These are phyloP conservation scores for Drosophila ezoana DNA, from an alignment of 2,888 invertebrate genomes.

Conservation along the genomic window DNA sequence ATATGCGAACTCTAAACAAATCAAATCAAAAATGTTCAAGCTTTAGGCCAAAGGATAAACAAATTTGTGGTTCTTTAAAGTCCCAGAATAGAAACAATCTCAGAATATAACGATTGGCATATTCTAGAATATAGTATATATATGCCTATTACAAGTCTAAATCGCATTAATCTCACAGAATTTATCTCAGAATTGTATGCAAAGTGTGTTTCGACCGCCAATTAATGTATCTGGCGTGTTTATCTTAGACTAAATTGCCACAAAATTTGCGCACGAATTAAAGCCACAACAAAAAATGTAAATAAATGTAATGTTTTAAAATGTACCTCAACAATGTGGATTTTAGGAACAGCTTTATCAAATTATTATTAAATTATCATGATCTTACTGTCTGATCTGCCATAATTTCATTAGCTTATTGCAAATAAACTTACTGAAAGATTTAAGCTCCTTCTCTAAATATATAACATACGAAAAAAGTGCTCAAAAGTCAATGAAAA, in stretches of 20 bases:
- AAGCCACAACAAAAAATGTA: conserved; percentile 8
- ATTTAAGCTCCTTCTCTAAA: too few species aligned
- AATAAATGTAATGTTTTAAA: too few species aligned
- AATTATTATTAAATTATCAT: too few species aligned
- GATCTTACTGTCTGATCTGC: too few species aligned
- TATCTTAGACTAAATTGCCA: conserved; percentile 1
- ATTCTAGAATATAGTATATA: not conserved
- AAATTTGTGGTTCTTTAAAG: not conserved
- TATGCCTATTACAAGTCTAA: not conserved
- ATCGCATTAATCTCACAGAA: conserved; percentile 7
- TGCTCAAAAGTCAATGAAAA: too few species aligned
- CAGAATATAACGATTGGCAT: not conserved
- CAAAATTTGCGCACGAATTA: conserved; percentile 11
- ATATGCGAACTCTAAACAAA: not conserved
- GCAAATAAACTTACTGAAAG: too few species aligned
- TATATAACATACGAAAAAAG: too few species aligned
- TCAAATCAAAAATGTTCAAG: not conserved
- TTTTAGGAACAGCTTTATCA: too few species aligned
- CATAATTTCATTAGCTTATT: too few species aligned
- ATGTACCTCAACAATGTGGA: too few species aligned
- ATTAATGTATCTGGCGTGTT: conserved; percentile 2
- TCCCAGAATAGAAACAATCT: too few species aligned
- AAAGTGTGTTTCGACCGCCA: conserved; percentile 2
- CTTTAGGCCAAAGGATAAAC: conserved; percentile 3
- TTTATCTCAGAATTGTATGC: conserved; percentile 11